Evolutionary conservation across 1,140 invertebrate species (phyloP).

Genomic region (Drosophila nasuta): DNA sequence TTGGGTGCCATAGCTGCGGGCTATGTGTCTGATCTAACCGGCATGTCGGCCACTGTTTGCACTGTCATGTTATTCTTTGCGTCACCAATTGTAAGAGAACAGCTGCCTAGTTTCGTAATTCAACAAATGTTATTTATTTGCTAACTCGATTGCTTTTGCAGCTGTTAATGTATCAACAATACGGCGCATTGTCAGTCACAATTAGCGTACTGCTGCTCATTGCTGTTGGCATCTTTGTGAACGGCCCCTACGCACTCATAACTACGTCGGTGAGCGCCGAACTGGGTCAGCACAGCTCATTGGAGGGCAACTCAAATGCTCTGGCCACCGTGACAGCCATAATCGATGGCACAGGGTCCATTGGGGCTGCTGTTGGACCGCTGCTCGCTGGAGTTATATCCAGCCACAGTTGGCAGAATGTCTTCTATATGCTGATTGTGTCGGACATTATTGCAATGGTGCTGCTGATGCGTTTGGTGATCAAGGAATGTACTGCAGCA

Average conservation of each 20-base stretch:
- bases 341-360: conserved; percentile 97
- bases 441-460: conserved; percentile 93
- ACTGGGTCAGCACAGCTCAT: conserved; percentile 92
- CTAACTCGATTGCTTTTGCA: conserved; percentile 75
- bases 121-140: conserved; percentile 27
- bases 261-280: conserved; percentile 98
- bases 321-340: conserved; percentile 98
- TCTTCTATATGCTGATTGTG: conserved; percentile 96
- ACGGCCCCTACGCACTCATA: conserved; percentile 97
- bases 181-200: conserved; percentile 87
- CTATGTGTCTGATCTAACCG: conserved; percentile 92
- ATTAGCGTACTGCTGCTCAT: conserved; percentile 91
- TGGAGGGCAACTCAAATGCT: conserved; percentile 94
- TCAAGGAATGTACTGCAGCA: conserved; percentile 65
- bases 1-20: conserved; percentile 95
- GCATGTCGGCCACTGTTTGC: conserved; percentile 94
- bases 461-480: conserved; percentile 86
- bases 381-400: conserved; percentile 94
- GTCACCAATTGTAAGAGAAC: conserved; percentile 91
- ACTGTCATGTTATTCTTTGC: conserved; percentile 92
- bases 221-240: conserved; percentile 93
- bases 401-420: conserved; percentile 91
- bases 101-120: background rate
- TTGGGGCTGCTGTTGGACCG: conserved; percentile 96
- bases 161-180: conserved; percentile 92